Percentiles rank a stretch among this genome's conserved stretches.
Evolutionary conservation across 2,113 vertebrate genomes (phyloP).

Genomic region (Lepus europaeus): DNA sequence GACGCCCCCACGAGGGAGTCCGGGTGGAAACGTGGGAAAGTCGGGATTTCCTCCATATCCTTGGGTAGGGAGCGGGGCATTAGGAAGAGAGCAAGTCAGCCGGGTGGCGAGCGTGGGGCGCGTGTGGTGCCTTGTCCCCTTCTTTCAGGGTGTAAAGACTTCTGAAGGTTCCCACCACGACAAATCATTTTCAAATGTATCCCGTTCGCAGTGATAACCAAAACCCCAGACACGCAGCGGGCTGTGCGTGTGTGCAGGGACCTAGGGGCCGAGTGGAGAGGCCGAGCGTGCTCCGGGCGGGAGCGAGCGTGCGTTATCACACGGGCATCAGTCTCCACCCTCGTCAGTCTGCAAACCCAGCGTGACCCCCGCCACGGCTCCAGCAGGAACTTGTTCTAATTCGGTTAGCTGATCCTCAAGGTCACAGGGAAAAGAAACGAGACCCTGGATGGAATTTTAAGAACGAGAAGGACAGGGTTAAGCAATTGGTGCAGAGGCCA

Average conservation of each 20-base stretch:
- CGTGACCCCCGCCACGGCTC: not conserved
- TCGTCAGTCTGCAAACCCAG: not conserved
- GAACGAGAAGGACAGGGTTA: too few relatives aligned
- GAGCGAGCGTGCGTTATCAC: not conserved
- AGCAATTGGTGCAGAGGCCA: too few relatives aligned
- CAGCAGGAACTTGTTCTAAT: not conserved
- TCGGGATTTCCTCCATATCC: not conserved
- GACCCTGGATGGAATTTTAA: too few relatives aligned
- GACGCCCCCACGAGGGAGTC: not conserved
- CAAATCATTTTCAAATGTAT: not conserved
- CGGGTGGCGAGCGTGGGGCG: too few relatives aligned
- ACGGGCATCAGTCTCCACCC: not conserved
- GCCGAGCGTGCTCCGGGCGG: rapidly evolving
- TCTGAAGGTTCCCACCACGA: not conserved
- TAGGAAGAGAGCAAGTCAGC: not conserved
- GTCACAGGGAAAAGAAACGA: not conserved
- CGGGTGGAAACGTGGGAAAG: not conserved
- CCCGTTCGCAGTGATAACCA: not conserved
- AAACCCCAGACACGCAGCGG: not conserved
- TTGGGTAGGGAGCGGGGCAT: rapidly evolving
- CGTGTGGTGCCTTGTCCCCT: not conserved
- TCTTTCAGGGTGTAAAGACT: not conserved
- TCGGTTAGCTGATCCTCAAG: not conserved
- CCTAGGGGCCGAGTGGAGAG: not conserved
- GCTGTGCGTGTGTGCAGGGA: not conserved